Evolutionary conservation across 2,888 invertebrate genomes (phyloP).

Genomic region (Drosophila formosana): DNA sequence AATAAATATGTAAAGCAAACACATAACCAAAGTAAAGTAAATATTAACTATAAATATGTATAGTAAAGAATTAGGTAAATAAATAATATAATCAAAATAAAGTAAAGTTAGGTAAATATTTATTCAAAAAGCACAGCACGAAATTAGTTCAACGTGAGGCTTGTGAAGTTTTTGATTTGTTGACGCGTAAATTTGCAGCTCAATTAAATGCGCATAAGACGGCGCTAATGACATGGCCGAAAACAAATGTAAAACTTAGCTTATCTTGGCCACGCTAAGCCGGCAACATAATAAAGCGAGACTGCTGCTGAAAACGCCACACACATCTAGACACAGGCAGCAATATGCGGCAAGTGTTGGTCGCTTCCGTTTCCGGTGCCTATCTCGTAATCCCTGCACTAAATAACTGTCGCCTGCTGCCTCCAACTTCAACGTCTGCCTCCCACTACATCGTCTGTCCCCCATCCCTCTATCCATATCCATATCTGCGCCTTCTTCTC

Average conservation of each 20-base stretch:
- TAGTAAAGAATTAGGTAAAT: no score
- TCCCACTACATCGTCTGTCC: neutral
- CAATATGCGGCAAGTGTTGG: constrained; percentile 56
- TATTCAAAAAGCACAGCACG: neutral
- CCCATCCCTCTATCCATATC: neutral
- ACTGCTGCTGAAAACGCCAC: neutral
- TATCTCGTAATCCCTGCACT: constrained; percentile 73
- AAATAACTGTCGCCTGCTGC: constrained; percentile 66
- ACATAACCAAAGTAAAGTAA: no score
- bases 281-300: constrained; percentile 61
- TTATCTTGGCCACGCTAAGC: constrained; percentile 63
- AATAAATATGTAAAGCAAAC: no score
- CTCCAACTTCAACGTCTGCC: neutral
- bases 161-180: constrained; percentile 18
- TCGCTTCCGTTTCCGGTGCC: constrained; percentile 72
- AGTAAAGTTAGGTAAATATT: neutral
- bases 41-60: no score
- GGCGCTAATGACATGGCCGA: constrained; percentile 48
- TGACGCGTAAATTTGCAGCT: constrained; percentile 24
- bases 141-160: neutral
- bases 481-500: neutral
- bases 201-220: constrained; percentile 65
- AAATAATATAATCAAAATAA: neutral
- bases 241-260: constrained; percentile 48
- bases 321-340: constrained; percentile 2